Base-by-base conservation (phyloP, 92 coral and sea anemone species). In the Zoanthus gigantus region DNA sequence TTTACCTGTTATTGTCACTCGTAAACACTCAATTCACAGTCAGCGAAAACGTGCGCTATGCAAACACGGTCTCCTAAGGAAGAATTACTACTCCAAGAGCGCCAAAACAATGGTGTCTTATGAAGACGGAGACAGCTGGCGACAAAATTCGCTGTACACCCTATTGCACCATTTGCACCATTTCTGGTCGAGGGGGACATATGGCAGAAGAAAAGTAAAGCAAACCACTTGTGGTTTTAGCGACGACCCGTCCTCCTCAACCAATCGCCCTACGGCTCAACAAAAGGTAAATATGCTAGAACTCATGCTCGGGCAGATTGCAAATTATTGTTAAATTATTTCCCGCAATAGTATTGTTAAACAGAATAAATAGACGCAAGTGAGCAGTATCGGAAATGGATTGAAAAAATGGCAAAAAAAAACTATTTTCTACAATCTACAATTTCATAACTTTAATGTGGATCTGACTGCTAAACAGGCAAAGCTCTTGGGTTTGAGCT, bases 371-470 rank as follows among this genome's bases (percentile, higher is more conserved):
- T 73, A 73, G 77, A 73, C 28, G 52, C 42, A 45, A 0, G 78
- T 32, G 44, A 74, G 17, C 29, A 23, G 12, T 54, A 61, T 45
- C 89, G 84, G 66, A 89, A 89, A 71, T 63, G 92, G 89, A 52
- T 85, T 13, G 73, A 66, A 72, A 89, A 77, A 78, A 42, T 89
- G 92, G 92, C 92, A 23, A 15, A 67, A 60, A 89, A 86, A 76
- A 78, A 88, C 88, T 78, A 10, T 85, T 29, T 23, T 54, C 32
- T 74, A 85, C 56, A 86, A 86, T 61, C 65, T 50, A 74, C 87
- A 90, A 86, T 79, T 90, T 77, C 93, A 88, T 34, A 91, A 88
- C 74, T 78, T 88, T 14, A 14, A 61, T 61, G 9, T 92, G 3
- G 32, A 74, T 17, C 57, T 74, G 46, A 74, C 79, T 74, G 79